Evolutionary conservation across 2,888 invertebrate genomes (phyloP).

Genomic region (Erebia ligea): DNA sequence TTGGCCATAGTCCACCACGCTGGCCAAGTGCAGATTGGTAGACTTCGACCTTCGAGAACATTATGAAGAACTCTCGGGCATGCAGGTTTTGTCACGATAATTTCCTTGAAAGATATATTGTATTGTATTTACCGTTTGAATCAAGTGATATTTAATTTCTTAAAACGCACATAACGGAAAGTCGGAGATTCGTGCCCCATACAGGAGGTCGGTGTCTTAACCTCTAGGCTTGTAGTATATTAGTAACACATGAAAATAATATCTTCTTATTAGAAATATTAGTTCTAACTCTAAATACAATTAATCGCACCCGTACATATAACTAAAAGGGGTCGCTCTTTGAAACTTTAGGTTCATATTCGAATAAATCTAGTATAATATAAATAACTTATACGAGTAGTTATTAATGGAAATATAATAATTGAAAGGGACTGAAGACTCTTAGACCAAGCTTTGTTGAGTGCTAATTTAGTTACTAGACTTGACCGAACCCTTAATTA

Average conservation of each 20-base stretch:
- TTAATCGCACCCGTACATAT: constrained; percentile 15
- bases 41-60: no score
- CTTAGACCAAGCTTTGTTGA: not conserved
- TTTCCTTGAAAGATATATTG: no score
- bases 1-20: no score
- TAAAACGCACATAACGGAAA: no score
- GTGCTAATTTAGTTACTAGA: not conserved
- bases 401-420: constrained; percentile 5
- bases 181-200: no score
- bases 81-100: no score
- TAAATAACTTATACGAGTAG: constrained; percentile 1
- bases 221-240: not conserved
- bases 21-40: no score
- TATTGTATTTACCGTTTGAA: no score
- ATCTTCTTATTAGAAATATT: not conserved
- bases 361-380: constrained; percentile 16
- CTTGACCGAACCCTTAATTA: not conserved
- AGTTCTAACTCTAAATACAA: not conserved
- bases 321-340: not conserved
- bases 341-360: constrained; percentile 2
- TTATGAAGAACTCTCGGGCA: no score
- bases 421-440: not conserved
- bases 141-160: no score
- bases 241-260: not conserved
- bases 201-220: no score